phyloP scores from a whole-genome alignment of 37 sponge, comb jelly and placozoan species.

The Oscarella lobularis region DNA sequence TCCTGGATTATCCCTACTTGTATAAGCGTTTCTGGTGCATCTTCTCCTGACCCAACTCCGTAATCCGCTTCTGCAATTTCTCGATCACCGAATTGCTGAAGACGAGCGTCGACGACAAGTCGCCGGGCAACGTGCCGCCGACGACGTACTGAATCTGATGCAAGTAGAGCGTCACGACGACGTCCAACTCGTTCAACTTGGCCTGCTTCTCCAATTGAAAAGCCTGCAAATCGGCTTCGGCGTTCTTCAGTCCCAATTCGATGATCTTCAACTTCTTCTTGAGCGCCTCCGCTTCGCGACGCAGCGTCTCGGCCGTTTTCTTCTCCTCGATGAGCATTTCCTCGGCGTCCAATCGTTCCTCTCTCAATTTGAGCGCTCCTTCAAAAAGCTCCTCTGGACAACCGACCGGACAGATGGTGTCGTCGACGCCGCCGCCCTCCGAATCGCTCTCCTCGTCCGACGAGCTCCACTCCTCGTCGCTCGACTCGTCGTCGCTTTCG shows the following conservation, averaged over 20 bases:
- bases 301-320: conserved; percentile 50
- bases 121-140: conserved; percentile 38
- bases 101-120: conserved; percentile 2
- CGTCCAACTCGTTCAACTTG: conserved; percentile 87
- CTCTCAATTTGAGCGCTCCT: conserved; percentile 55
- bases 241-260: conserved; percentile 76
- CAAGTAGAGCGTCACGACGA: conserved; percentile 62
- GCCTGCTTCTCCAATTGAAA: conserved; percentile 86
- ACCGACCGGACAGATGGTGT: conserved; percentile 82
- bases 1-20: no score
- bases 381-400: conserved; percentile 75
- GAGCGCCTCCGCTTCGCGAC: conserved; percentile 71
- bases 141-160: conserved; percentile 60
- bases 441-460: background rate
- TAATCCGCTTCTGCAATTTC: conserved; percentile 3
- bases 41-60: conserved; percentile 37
- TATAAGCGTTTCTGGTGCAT: conserved; percentile 1
- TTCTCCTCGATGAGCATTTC: conserved; percentile 74
- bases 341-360: conserved; percentile 75
- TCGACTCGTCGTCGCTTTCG: conserved; percentile 27
- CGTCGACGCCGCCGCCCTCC: conserved; percentile 60
- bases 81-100: conserved; percentile 6
- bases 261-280: conserved; percentile 87
- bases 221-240: conserved; percentile 67
- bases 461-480: conserved; percentile 57